Evolutionary conservation across 2,797 vertebrate genomes (phyloP).

Genomic region (Tragelaphus oryx): DNA sequence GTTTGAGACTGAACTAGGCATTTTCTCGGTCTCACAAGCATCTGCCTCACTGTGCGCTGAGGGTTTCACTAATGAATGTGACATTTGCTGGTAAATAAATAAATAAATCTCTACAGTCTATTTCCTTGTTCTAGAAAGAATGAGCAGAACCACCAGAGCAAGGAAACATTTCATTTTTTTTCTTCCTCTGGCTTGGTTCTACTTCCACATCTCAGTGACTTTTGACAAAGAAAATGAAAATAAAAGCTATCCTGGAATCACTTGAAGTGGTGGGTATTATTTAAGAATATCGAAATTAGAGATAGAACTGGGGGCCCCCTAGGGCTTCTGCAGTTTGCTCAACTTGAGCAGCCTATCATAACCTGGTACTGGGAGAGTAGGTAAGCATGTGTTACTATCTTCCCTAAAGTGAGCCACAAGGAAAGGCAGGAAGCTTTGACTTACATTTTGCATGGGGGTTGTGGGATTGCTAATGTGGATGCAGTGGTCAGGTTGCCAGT

Average conservation of each 20-base stretch:
- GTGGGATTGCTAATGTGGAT: neutral
- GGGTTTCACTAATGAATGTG: constrained; percentile 57
- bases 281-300: constrained; percentile 6
- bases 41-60: constrained; percentile 14
- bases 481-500: neutral
- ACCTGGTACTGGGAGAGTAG: neutral
- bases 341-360: neutral
- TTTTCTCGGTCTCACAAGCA: constrained; percentile 16
- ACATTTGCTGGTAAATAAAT: constrained; percentile 57
- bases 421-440: neutral
- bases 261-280: neutral
- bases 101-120: neutral
- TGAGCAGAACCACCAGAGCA: constrained; percentile 6
- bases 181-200: neutral
- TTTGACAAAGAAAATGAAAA: constrained; percentile 29
- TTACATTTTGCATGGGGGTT: neutral
- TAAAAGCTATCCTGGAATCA: neutral
- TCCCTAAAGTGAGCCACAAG: neutral
- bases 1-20: constrained; percentile 18
- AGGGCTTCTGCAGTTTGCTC: neutral
- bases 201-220: neutral
- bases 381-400: neutral
- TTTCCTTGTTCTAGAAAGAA: constrained; percentile 34
- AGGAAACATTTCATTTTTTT: neutral
- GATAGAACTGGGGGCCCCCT: neutral